Percentiles rank a stretch among this genome's conserved stretches.
These are phyloP conservation scores for Brachyrhaphis roseni DNA, from an alignment of 2,797 vertebrate species.

Conservation along the genomic window DNA sequence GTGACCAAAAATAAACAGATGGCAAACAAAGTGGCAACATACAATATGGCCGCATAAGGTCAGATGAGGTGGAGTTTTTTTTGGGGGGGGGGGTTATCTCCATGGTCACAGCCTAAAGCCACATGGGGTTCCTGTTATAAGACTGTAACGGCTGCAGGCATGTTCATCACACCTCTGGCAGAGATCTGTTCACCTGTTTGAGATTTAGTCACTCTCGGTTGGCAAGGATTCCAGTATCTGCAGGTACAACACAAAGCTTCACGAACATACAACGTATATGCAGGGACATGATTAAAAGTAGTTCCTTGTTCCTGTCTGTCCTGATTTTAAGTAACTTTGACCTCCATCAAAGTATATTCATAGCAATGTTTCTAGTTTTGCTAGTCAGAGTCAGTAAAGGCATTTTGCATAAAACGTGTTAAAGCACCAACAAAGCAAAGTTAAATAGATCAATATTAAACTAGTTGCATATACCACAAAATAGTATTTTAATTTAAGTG, in stretches of 20 bases:
- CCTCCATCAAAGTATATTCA: neutral
- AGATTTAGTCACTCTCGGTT: conserved; percentile 27
- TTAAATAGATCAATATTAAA: neutral
- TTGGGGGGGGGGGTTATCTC: neutral
- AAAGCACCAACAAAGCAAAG: neutral
- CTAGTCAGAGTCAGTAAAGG: neutral
- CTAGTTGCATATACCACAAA: neutral
- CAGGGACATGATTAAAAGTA: neutral
- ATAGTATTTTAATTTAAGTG: neutral
- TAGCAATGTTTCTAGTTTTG: neutral
- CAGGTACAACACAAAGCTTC: neutral
- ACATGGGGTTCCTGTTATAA: neutral
- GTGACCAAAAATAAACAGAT: conserved; percentile 21
- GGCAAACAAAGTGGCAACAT: conserved; percentile 5
- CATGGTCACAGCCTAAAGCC: neutral
- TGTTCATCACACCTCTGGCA: neutral
- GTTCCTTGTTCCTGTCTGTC: neutral
- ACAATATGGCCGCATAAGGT: neutral
- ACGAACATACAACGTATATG: neutral
- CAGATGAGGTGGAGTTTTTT: neutral
- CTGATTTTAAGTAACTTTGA: neutral
- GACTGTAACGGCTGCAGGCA: neutral
- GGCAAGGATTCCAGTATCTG: neutral
- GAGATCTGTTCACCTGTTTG: conserved; percentile 29
- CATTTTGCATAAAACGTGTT: neutral